Evolutionary conservation across 2,888 invertebrate species (phyloP), one percentile per base, ranked within the genome.

Genomic region (Polymixis flavicincta): DNA sequence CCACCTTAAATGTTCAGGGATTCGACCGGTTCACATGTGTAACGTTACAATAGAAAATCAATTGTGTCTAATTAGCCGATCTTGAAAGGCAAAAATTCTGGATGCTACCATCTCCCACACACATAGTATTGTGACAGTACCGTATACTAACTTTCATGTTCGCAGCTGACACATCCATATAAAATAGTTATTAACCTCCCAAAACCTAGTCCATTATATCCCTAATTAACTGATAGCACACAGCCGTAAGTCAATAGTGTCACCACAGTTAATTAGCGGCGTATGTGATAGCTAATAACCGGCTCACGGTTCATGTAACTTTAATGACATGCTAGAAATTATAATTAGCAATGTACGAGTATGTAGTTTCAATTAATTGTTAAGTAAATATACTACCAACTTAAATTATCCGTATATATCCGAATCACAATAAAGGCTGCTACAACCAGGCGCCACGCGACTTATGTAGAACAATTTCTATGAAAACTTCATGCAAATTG

Each of bases 261-360:
- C 74, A 37, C 54, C 32, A 42, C 59, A 71, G 63, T 64, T 82
- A 78, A 82, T 82, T 74, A 82, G 70, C 59, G 37, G 52, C 28
- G 19, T 48, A 54, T 82, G 68, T 74, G 52, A 55, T 48, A 28
- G 61, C 42, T 67, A 77, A 68, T 78, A 74, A 71, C 64, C 8
- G 52, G 2, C 37, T 60, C 73, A n/a, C 25, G 28, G 14, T 25
- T 42, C 73, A 42, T 42, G 48, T 59, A 48, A 59, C 48, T 60
- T 60, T 63, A 37, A 63, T 82, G 32, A 68, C 28, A 61, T n/a
- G 32, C 8, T 14, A 19, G 32, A 28, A 57, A 55, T 67, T 71
- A 67, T 66, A 78, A 72, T 81, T 69, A 76, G 63, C 14, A 22
- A 8, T 6, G 14, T 65, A 22, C 28, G 28, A 8, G 28, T 37